Evolutionary conservation across 2,113 vertebrate species (phyloP).

Genomic region (Micromys minutus): DNA sequence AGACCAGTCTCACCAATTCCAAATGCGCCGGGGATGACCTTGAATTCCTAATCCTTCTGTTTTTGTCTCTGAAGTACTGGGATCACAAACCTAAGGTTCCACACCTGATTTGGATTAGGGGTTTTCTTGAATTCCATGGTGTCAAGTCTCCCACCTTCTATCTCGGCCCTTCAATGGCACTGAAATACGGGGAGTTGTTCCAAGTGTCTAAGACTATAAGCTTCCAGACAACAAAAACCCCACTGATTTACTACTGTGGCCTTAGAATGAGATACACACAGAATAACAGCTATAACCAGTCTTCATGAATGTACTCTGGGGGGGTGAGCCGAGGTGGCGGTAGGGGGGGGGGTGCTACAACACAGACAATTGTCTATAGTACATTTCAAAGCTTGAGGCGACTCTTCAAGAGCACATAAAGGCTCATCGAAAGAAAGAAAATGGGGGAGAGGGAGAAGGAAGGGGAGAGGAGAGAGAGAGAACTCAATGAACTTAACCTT

Average conservation of each 20-base stretch:
- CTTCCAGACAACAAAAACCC: neutral
- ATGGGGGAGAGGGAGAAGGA: neutral
- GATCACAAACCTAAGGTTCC: neutral
- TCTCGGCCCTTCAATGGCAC: neutral
- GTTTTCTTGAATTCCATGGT: neutral
- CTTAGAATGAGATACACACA: neutral
- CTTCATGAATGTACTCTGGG: neutral
- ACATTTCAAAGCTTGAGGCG: neutral
- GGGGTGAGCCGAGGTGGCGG: neutral
- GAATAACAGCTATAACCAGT: neutral
- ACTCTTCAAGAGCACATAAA: neutral
- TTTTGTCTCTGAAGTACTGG: neutral
- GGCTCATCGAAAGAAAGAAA: neutral
- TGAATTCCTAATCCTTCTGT: neutral
- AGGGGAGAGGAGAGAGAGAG: no score
- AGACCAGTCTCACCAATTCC: neutral
- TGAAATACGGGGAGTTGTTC: neutral
- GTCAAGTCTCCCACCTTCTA: neutral
- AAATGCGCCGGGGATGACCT: neutral
- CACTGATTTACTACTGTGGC: neutral
- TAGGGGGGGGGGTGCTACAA: neutral
- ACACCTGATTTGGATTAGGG: neutral
- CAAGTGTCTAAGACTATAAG: neutral
- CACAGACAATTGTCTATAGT: neutral
- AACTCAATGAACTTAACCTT: neutral